Conservation (phyloP, 1,140 invertebrate genomes). For the Acromyrmex echinatior region DNA sequence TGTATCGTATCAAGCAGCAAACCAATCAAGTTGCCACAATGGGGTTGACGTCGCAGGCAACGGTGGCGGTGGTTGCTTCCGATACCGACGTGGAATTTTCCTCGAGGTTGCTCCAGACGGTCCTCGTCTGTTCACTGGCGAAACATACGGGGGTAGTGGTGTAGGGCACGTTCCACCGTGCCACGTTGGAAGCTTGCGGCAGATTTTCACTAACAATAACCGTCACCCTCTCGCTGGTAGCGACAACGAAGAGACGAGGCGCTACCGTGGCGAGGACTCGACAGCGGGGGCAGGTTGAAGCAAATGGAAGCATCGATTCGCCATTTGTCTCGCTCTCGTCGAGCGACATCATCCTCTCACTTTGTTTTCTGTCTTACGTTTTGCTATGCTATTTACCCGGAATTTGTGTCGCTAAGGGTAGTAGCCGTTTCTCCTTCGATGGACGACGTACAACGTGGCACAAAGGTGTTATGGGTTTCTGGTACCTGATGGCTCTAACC, state of each 20-base stretch:
- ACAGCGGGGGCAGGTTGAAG: slow-evolving; percentile 34
- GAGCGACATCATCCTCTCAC: slow-evolving; percentile 73
- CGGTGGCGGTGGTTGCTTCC: slow-evolving; percentile 52
- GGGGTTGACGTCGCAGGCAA: slow-evolving; percentile 40
- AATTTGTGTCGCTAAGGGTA: slow-evolving; percentile 39
- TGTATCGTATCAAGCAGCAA: slow-evolving; percentile 69
- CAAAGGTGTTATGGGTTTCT: slow-evolving; percentile 64
- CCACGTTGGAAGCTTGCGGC: slow-evolving; percentile 48
- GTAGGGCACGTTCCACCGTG: slow-evolving; percentile 18
- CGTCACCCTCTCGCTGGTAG: slow-evolving; percentile 60
- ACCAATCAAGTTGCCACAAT: slow-evolving; percentile 71
- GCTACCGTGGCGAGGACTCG: slow-evolving; percentile 15
- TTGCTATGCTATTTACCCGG: slow-evolving; percentile 62
- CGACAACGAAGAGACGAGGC: slow-evolving; percentile 52
- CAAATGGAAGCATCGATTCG: slow-evolving; percentile 82
- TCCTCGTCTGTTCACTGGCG: slow-evolving; percentile 7
- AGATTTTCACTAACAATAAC: slow-evolving; percentile 73
- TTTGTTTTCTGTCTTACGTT: slow-evolving; percentile 64
- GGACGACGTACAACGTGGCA: slow-evolving; percentile 32
- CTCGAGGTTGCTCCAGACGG: slow-evolving; percentile 37
- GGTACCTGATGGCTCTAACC: slow-evolving; percentile 58
- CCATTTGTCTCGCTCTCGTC: slow-evolving; percentile 82
- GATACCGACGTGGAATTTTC: slow-evolving; percentile 58
- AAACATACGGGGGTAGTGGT: not conserved
- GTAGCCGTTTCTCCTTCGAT: slow-evolving; percentile 38